Evolutionary conservation across 2,113 vertebrate species (phyloP).

Genomic region (Mormoops blainvillei): DNA sequence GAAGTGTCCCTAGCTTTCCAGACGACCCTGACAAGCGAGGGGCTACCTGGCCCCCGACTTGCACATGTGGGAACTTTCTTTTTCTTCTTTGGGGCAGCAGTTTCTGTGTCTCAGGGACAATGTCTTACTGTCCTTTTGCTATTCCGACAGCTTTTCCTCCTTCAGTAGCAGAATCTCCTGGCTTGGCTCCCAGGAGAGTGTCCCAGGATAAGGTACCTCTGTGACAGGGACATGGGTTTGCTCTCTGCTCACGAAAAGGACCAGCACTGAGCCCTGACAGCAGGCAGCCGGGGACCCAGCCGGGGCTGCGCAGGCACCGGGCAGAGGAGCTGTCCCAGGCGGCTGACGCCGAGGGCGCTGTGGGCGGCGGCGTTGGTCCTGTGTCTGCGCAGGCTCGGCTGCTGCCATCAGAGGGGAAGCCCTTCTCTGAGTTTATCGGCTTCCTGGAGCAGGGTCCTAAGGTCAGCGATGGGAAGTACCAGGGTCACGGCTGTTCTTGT

Average conservation of each 20-base stretch:
- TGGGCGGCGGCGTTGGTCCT: no score
- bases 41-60: background rate
- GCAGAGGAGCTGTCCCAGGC: no score
- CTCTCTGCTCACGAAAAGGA: background rate
- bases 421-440: no score
- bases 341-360: rapidly evolving
- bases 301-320: background rate
- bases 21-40: background rate
- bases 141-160: no score
- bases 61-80: no score
- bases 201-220: background rate
- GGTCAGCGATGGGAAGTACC: background rate
- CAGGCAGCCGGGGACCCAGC: no score
- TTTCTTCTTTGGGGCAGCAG: no score
- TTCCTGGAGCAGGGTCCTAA: background rate
- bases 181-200: background rate
- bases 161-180: no score
- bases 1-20: background rate
- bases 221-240: rapidly evolving
- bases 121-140: background rate
- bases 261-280: background rate
- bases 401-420: background rate
- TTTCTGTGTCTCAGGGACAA: background rate
- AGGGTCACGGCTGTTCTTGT: background rate
- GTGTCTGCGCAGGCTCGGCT: rapidly evolving